Evolutionary conservation across 2,888 invertebrate species (phyloP).

Genomic region (Cloeon dipterum): DNA sequence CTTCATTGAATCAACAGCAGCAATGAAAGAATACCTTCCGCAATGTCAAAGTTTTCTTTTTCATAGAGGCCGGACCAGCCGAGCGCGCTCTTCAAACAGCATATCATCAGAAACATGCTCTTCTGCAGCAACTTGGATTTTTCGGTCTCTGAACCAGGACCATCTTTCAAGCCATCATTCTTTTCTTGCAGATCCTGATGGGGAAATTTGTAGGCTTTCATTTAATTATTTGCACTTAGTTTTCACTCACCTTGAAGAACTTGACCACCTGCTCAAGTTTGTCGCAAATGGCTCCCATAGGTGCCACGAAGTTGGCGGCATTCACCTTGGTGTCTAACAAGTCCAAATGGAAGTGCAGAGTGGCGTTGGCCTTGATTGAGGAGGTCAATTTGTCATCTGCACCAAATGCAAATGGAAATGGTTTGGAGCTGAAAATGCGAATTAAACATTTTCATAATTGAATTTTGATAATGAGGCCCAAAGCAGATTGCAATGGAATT

Average conservation of each 20-base stretch:
- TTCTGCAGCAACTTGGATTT: background rate
- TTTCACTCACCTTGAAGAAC: slow-evolving; percentile 12
- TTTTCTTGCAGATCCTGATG: slow-evolving; percentile 20
- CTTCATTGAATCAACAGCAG: no score
- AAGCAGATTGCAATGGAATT: no score
- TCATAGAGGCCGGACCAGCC: background rate
- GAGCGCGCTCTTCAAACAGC: background rate
- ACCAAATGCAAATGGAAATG: background rate
- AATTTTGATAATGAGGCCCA: no score
- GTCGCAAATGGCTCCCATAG: slow-evolving; percentile 16
- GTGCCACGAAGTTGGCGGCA: background rate
- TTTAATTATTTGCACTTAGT: no score
- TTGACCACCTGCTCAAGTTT: slow-evolving; percentile 20
- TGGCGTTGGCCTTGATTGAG: background rate
- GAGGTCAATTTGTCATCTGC: background rate
- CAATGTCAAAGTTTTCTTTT: no score
- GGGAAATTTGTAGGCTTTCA: background rate
- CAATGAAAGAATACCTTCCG: no score
- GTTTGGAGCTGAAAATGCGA: no score
- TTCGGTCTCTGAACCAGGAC: slow-evolving; percentile 13
- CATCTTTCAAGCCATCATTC: slow-evolving; percentile 30
- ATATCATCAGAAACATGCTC: background rate
- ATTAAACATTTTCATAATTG: no score
- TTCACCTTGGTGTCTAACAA: background rate
- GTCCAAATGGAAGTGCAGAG: background rate